Percentiles rank a stretch among this genome's conserved stretches.
These are phyloP conservation scores for Drosophila neoperkinsi DNA, from an alignment of 2,888 invertebrate species.

Conservation along the genomic window DNA sequence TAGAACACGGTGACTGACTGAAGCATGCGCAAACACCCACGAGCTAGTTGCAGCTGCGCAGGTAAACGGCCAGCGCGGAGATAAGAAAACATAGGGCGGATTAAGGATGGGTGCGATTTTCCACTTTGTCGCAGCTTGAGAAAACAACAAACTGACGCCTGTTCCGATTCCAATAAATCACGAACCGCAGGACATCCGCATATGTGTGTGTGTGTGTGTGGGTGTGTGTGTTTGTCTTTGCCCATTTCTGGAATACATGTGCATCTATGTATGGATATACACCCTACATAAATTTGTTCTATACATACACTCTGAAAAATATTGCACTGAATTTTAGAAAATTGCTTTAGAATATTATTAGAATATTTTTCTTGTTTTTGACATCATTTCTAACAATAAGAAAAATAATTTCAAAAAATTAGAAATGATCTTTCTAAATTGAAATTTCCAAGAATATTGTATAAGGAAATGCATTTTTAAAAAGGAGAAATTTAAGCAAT, in stretches of 20 bases:
- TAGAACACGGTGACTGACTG: conserved; percentile 38
- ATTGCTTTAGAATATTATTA: background rate
- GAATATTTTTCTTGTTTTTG: background rate
- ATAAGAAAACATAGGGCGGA: conserved; percentile 57
- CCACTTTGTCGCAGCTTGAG: conserved; percentile 58
- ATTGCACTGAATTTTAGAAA: background rate
- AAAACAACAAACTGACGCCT: conserved; percentile 53
- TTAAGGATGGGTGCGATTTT: conserved; percentile 73
- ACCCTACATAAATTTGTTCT: background rate
- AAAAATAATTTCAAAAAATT: background rate
- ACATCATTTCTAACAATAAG: background rate
- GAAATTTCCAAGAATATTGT: background rate
- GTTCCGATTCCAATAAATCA: conserved; percentile 45
- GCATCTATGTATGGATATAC: background rate
- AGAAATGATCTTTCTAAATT: background rate
- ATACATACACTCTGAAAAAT: background rate
- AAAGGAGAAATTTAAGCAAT: background rate
- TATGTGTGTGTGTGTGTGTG: background rate
- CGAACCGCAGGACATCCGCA: conserved; percentile 65
- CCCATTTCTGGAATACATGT: conserved; percentile 17
- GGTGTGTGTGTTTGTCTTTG: background rate
- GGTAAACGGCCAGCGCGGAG: conserved; percentile 60
- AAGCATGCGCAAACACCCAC: conserved; percentile 52
- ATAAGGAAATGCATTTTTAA: background rate
- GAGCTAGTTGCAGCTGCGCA: conserved; percentile 65